Percentiles rank a stretch among this genome's conserved stretches.
Conservation (phyloP, 2,113 vertebrate species). For the Myiopsitta monachus region DNA sequence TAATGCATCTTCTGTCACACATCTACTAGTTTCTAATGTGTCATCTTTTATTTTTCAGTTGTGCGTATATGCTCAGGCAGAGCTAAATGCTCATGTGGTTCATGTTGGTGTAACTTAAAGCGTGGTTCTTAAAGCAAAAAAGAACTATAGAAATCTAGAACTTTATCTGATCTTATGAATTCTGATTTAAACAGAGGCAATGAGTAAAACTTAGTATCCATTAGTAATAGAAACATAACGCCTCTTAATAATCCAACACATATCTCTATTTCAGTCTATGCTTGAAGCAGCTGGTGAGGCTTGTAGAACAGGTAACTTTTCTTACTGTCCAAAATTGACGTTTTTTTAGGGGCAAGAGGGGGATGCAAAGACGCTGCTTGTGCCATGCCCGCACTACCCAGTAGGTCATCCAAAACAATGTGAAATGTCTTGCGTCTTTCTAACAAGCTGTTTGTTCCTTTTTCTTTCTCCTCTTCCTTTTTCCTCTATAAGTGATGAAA, state of each 20-base stretch:
- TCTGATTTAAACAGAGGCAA: not conserved
- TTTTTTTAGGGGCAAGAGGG: not conserved
- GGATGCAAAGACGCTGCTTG: not conserved
- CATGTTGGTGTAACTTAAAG: not conserved
- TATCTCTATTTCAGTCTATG: not conserved
- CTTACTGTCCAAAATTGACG: not conserved
- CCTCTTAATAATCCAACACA: not conserved
- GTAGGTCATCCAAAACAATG: not conserved
- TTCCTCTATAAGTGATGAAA: not conserved
- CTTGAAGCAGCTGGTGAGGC: not conserved
- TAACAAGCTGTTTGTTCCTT: not conserved
- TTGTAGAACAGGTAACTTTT: not conserved
- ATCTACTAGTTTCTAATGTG: not conserved
- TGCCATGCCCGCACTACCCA: not conserved
- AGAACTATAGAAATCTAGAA: not conserved
- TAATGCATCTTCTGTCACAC: not conserved
- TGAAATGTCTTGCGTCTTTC: not conserved
- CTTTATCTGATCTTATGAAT: not conserved
- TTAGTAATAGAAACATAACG: not conserved
- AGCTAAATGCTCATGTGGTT: not conserved
- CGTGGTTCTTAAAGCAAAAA: not conserved
- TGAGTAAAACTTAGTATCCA: not conserved
- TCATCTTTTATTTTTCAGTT: not conserved
- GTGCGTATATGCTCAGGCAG: accelerated
- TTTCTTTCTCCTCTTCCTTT: not conserved